Conservation (phyloP, 2,888 invertebrate genomes). For the Galerucella pusilla region DNA sequence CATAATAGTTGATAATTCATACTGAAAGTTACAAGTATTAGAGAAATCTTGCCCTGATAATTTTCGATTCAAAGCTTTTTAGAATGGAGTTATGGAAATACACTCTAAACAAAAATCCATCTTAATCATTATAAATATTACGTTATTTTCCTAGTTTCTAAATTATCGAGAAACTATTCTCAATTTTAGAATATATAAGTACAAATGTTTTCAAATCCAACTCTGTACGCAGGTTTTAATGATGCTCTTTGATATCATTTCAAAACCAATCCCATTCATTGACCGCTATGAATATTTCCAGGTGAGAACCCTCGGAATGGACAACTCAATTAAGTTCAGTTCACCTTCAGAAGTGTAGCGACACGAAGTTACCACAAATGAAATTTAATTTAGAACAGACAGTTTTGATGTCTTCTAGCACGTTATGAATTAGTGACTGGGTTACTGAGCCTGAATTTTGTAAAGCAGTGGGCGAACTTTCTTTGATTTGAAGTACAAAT, state of each 20-base stretch:
- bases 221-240: background rate
- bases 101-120: too few relatives aligned
- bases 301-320: slow-evolving; percentile 1
- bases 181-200: too few relatives aligned
- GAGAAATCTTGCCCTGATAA: too few relatives aligned
- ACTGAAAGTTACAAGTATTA: too few relatives aligned
- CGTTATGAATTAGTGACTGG: background rate
- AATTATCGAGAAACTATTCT: too few relatives aligned
- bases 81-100: too few relatives aligned
- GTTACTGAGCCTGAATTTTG: background rate
- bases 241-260: background rate
- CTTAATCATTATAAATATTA: too few relatives aligned
- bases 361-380: background rate
- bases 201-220: background rate
- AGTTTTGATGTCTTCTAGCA: slow-evolving; percentile 1
- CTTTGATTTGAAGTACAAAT: background rate
- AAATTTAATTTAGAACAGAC: background rate
- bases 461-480: background rate
- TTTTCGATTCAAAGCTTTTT: too few relatives aligned
- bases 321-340: background rate
- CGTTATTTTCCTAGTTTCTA: too few relatives aligned
- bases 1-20: too few relatives aligned
- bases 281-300: slow-evolving; percentile 7
- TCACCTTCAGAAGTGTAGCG: slow-evolving; percentile 8
- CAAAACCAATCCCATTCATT: slow-evolving; percentile 11